phyloP scores from a whole-genome alignment of 1,140 invertebrate genomes.

The Capitella teleta region DNA sequence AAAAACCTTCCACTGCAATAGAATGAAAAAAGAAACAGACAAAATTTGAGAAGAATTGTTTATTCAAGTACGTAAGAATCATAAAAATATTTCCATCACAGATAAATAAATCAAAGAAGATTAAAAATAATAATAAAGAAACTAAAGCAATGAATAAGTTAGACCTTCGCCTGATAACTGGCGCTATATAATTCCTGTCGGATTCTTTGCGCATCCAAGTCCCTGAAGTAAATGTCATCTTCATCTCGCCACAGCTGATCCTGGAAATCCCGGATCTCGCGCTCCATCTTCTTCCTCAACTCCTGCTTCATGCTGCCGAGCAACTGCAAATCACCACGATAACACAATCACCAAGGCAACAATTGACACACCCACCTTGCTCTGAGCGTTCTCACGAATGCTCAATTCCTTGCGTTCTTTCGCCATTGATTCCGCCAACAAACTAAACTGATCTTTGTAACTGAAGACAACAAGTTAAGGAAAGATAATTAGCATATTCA shows the following conservation, averaged over 20 bases:
- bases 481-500: neutral
- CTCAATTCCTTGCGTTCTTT: slow-evolving; percentile 25
- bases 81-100: too few relatives aligned
- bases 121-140: too few relatives aligned
- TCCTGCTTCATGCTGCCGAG: slow-evolving; percentile 36
- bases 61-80: too few relatives aligned
- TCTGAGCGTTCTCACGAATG: slow-evolving; percentile 32
- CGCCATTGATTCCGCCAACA: slow-evolving; percentile 33
- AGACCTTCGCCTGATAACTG: slow-evolving; percentile 9
- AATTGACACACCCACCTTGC: slow-evolving; percentile 27
- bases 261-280: slow-evolving; percentile 35
- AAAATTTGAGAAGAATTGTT: too few relatives aligned
- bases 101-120: too few relatives aligned
- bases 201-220: slow-evolving; percentile 36
- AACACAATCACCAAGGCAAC: too few relatives aligned
- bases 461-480: slow-evolving; percentile 22
- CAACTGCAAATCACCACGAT: slow-evolving; percentile 16
- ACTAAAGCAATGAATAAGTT: too few relatives aligned
- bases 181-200: slow-evolving; percentile 31
- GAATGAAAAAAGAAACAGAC: too few relatives aligned
- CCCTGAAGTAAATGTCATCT: slow-evolving; percentile 36
- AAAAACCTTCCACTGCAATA: too few relatives aligned
- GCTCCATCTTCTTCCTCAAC: slow-evolving; percentile 37
- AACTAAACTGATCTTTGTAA: slow-evolving; percentile 37
- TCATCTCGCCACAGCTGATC: slow-evolving; percentile 36